Evolutionary conservation across 2,888 invertebrate genomes (phyloP).

Genomic region (Paralinhomoeus sp.): DNA sequence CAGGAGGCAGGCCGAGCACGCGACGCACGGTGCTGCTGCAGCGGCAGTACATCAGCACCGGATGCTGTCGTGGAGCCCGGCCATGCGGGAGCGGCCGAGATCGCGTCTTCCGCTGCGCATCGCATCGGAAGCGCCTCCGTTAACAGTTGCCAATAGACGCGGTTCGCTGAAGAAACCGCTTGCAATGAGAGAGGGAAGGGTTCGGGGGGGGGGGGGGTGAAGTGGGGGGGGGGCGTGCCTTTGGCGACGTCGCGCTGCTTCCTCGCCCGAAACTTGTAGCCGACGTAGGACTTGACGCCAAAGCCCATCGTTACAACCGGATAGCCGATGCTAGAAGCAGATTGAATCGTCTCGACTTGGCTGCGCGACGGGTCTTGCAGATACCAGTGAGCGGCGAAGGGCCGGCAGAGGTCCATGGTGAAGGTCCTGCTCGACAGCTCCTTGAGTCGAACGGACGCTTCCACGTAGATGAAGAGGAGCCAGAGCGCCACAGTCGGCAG

Average conservation of each 20-base stretch:
- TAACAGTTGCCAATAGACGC: constrained; percentile 11
- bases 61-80: too few species aligned
- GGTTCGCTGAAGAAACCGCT: constrained; percentile 8
- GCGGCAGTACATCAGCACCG: too few species aligned
- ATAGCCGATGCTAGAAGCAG: constrained; percentile 52
- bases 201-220: too few species aligned
- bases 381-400: constrained; percentile 86
- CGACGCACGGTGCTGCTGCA: too few species aligned
- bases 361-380: too few species aligned
- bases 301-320: constrained; percentile 84
- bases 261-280: constrained; percentile 55
- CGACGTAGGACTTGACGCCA: constrained; percentile 75
- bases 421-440: constrained; percentile 41
- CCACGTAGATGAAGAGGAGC: constrained; percentile 77
- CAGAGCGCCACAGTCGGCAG: constrained; percentile 77
- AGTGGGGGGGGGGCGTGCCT: constrained; percentile 35
- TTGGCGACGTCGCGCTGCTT: constrained; percentile 76
- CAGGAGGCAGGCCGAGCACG: too few species aligned
- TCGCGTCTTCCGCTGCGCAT: too few species aligned
- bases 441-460: constrained; percentile 62
- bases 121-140: constrained; percentile 15
- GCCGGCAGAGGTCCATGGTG: constrained; percentile 68
- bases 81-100: too few species aligned
- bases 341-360: neutral
- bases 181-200: too few species aligned